Base-by-base conservation (phyloP, 2,113 vertebrate genomes). In the Mohoua ochrocephala region DNA sequence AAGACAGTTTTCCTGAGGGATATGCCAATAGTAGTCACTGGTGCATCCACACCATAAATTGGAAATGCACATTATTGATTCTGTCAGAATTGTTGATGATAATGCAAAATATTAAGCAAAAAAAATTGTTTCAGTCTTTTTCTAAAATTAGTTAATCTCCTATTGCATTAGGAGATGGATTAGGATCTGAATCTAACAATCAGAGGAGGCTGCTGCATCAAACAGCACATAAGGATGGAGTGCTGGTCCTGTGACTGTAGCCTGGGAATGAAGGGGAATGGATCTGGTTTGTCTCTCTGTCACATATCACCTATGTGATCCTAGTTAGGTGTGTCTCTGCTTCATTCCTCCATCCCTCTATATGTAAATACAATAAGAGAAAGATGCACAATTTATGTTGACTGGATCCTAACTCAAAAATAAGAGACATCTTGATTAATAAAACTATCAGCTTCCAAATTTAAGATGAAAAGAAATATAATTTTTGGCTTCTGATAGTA, bases 21-120 rank as follows among this genome's bases (percentile, higher is more conserved):
- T 84, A 60, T 82, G 53, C 54, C 78, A 93, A 54, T 67, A 82
- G 30, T 78, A 92, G 91, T 77, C 21, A 2, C 54, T 94, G 61
- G 65, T 90, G 65, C 57, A 89, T 91, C 67, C 83, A 82, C 63
- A 61, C 64, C 26, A 84, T 84, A 91, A 95, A 95, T 84, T 90
- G 87, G 53, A 96, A 94, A 86, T 57, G 42, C 47, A 83, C 49
- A 13, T 82, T 81, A 96, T 95, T 78, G 76, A 94, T 96, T 95
- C 83, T 85, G 69, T 81, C 83, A 53, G 83, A 95, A 87, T 80
- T 87, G 47, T 78, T 74, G 77, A 95, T 84, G 78, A 89, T 80
- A 87, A 74, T 68, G 64, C 19, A 91, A 96, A 95, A 87, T 73
- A 93, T 87, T 91, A 84, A 80, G 35, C 0, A 57, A 64, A 95